Percentiles rank a stretch among this genome's conserved stretches.
These are phyloP conservation scores for Polyommatus icarus DNA, from an alignment of 2,888 invertebrate species.

Conservation along the genomic window DNA sequence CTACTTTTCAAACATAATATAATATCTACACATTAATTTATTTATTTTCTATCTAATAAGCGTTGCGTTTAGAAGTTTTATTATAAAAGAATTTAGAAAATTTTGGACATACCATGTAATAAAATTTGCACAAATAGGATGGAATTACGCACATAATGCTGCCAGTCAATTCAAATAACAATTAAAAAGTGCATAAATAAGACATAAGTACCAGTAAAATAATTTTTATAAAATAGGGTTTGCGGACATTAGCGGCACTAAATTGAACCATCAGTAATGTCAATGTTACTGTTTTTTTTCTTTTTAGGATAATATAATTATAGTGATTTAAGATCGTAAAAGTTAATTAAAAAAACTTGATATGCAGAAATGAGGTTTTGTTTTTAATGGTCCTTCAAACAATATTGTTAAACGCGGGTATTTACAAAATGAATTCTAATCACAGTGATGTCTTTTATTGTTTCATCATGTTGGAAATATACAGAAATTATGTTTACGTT, in stretches of 20 bases:
- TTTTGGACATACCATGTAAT: not conserved
- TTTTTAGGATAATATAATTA: not conserved
- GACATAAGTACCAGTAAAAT: not conserved
- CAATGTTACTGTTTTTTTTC: not conserved
- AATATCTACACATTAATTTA: not conserved
- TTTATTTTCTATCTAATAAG: not conserved
- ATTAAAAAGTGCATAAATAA: not conserved
- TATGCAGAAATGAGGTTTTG: slow-evolving; percentile 10
- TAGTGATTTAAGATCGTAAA: not conserved
- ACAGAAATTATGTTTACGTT: not conserved
- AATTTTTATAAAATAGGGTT: not conserved
- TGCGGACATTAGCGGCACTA: not conserved
- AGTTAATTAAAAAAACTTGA: not conserved
- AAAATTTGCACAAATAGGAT: not conserved
- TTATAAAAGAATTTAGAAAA: not conserved
- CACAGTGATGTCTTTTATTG: not conserved
- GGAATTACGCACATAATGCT: not conserved
- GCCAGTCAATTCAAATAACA: not conserved
- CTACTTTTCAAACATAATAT: not conserved
- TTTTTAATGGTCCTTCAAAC: not conserved
- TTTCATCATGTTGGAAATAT: not conserved
- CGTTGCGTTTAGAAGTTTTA: slow-evolving; percentile 1
- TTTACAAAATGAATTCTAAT: not conserved
- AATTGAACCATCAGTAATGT: no score
- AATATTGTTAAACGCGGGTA: not conserved